These are phyloP conservation scores for Lycophotia porphyrea DNA, from an alignment of 2,888 invertebrate genomes.

Conservation along the genomic window DNA sequence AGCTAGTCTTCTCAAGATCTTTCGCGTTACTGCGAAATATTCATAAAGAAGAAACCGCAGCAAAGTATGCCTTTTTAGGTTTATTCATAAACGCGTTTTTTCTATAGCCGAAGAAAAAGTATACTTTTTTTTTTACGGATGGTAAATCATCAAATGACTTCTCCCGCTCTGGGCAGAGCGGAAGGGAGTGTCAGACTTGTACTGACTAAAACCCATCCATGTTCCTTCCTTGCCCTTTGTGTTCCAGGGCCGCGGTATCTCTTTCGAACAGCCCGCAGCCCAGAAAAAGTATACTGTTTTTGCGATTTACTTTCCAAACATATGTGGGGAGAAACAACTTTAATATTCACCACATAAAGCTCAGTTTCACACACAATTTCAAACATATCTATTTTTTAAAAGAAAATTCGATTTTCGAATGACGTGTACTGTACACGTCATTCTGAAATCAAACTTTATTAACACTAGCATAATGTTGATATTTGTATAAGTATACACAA, in stretches of 20 bases:
- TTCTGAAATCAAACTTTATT: neutral
- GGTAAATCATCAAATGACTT: no score
- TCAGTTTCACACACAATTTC: neutral
- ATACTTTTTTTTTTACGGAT: no score
- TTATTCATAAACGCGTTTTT: slow-evolving; percentile 12
- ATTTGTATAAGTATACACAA: neutral
- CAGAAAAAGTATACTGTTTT: neutral
- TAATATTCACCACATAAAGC: neutral
- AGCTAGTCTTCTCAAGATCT: slow-evolving; percentile 25
- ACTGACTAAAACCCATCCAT: no score
- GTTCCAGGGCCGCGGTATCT: no score
- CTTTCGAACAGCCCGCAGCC: no score
- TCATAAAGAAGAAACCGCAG: slow-evolving; percentile 16
- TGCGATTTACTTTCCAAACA: neutral
- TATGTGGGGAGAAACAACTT: neutral
- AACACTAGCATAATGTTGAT: neutral
- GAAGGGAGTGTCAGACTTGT: no score
- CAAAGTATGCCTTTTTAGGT: slow-evolving; percentile 7
- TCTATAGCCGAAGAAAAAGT: neutral
- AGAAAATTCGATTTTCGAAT: no score
- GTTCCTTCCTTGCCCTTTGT: no score
- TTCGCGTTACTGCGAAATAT: slow-evolving; percentile 31
- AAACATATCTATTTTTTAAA: neutral
- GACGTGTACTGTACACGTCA: no score
- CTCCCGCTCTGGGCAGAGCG: no score